Evolutionary conservation across 2,888 invertebrate species (phyloP).

Genomic region (Drosophila birchii): DNA sequence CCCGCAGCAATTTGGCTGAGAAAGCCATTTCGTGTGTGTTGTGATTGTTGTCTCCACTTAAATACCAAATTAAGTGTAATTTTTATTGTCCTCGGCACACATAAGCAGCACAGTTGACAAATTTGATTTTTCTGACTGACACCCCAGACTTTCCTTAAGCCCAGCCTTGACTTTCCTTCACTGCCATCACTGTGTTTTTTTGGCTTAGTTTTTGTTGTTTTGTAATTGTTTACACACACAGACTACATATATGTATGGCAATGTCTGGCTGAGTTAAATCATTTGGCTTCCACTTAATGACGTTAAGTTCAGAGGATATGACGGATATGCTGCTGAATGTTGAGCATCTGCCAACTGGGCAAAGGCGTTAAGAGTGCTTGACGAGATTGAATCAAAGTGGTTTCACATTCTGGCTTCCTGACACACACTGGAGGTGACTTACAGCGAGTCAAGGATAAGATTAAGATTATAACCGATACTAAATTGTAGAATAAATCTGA

Average conservation of each 20-base stretch:
- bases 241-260: constrained; percentile 7
- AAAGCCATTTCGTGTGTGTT: constrained; percentile 49
- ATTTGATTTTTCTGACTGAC: constrained; percentile 70
- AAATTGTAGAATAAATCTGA: background rate
- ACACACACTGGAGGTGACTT: background rate
- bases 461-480: background rate
- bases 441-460: background rate
- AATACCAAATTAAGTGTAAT: constrained; percentile 79
- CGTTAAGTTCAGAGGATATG: constrained; percentile 49
- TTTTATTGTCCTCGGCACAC: constrained; percentile 63
- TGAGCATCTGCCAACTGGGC: constrained; percentile 8
- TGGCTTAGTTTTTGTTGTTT: constrained; percentile 40
- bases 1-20: constrained; percentile 15
- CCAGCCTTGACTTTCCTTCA: constrained; percentile 14
- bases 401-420: constrained; percentile 8
- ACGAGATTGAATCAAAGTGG: constrained; percentile 45
- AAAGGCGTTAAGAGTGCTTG: constrained; percentile 25
- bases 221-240: constrained; percentile 60
- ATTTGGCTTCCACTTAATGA: constrained; percentile 58
- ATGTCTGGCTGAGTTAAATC: constrained; percentile 40
- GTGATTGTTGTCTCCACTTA: constrained; percentile 68
- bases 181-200: constrained; percentile 7
- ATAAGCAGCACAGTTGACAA: constrained; percentile 61
- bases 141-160: constrained; percentile 15
- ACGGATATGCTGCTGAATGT: constrained; percentile 8